These are phyloP conservation scores for Eptesicus fuscus DNA, from an alignment of 2,113 vertebrate species.

Conservation along the genomic window DNA sequence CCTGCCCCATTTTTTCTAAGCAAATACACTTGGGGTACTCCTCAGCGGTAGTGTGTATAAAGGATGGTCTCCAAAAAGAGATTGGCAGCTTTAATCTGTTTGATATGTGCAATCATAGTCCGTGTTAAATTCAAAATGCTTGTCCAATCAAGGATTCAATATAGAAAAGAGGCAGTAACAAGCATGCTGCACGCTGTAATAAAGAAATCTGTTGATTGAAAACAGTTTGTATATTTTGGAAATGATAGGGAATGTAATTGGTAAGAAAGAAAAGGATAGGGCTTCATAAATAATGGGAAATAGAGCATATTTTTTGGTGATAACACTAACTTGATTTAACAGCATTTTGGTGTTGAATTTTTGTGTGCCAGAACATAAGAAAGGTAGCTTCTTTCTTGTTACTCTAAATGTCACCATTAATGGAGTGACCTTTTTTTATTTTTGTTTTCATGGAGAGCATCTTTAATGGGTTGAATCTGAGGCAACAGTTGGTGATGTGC, in stretches of 20 bases:
- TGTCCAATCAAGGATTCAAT: slow-evolving; percentile 92
- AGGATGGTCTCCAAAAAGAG: slow-evolving; percentile 91
- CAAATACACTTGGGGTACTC: slow-evolving; percentile 79
- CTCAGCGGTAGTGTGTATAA: slow-evolving; percentile 83
- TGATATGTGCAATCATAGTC: slow-evolving; percentile 99
- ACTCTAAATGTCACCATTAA: slow-evolving; percentile 77
- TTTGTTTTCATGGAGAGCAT: slow-evolving; percentile 71
- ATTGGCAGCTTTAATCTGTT: slow-evolving; percentile 99
- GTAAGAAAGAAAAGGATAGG: slow-evolving; percentile 98
- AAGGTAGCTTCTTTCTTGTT: slow-evolving; percentile 73
- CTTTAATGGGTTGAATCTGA: slow-evolving; percentile 70
- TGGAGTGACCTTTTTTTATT: slow-evolving; percentile 72
- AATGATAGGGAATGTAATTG: slow-evolving; percentile 99
- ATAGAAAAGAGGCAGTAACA: slow-evolving; percentile 88
- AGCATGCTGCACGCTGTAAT: slow-evolving; percentile 92
- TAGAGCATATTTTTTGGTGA: slow-evolving; percentile 97
- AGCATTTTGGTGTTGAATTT: slow-evolving; percentile 80
- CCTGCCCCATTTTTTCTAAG: slow-evolving; percentile 79
- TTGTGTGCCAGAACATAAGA: slow-evolving; percentile 74
- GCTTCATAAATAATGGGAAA: slow-evolving; percentile 99
- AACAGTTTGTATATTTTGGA: slow-evolving; percentile 99
- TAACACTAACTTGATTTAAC: slow-evolving; percentile 88
- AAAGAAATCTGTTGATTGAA: slow-evolving; percentile 99
- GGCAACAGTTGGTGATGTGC: slow-evolving; percentile 50
- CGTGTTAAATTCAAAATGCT: slow-evolving; percentile 95